These are phyloP conservation scores for Papilio aristodemus DNA, from an alignment of 1,140 invertebrate genomes.

Conservation along the genomic window DNA sequence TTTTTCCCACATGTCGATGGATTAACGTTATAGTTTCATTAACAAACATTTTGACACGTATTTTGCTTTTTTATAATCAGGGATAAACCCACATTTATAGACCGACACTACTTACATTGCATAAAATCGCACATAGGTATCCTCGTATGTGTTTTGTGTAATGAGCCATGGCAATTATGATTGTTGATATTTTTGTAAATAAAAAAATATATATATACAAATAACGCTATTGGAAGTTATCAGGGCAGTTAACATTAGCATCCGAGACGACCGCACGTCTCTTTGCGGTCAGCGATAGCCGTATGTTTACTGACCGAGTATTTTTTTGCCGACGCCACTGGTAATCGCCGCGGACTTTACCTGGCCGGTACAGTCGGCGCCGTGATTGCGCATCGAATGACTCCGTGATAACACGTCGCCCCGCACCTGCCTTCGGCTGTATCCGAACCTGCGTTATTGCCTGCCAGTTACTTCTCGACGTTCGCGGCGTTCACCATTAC, in stretches of 20 bases:
- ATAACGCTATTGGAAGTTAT: neutral
- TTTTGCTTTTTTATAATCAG: too few relatives aligned
- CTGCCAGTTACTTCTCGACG: slow-evolving; percentile 21
- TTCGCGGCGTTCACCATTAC: neutral
- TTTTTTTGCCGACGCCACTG: slow-evolving; percentile 24
- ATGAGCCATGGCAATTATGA: too few relatives aligned
- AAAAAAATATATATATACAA: neutral
- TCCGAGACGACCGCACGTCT: neutral
- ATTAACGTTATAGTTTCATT: too few relatives aligned
- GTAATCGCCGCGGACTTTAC: slow-evolving; percentile 12
- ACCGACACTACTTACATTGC: too few relatives aligned
- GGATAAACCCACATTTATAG: too few relatives aligned
- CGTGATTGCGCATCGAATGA: slow-evolving; percentile 19
- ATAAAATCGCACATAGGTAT: too few relatives aligned
- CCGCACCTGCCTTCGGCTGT: slow-evolving; percentile 24
- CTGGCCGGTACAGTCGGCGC: slow-evolving; percentile 12
- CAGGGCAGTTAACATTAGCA: neutral
- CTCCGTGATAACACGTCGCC: slow-evolving; percentile 13
- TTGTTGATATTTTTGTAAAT: too few relatives aligned
- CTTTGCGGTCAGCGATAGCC: neutral
- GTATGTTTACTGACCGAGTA: slow-evolving; percentile 26
- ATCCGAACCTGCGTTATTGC: slow-evolving; percentile 12
- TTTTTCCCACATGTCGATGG: too few relatives aligned
- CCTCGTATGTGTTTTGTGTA: too few relatives aligned
- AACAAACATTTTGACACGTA: too few relatives aligned